These are phyloP conservation scores for Hypothenemus hampei DNA, from an alignment of 1,140 invertebrate species.

Conservation along the genomic window DNA sequence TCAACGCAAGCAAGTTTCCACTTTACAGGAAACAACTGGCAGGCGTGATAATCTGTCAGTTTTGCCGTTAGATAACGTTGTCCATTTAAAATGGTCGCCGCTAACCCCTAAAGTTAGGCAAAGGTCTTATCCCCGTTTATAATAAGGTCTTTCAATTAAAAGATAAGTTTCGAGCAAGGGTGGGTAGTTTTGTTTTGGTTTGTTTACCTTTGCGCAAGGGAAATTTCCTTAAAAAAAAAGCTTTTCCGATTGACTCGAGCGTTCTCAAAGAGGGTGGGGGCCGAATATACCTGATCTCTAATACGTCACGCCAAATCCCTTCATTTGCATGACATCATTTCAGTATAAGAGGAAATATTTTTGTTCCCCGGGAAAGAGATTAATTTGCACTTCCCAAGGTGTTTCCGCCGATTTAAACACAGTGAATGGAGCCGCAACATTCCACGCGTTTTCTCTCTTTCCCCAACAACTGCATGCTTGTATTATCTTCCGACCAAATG, in stretches of 20 bases:
- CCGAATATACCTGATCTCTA: too few relatives aligned
- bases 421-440: constrained; percentile 21
- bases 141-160: constrained; percentile 23
- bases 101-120: constrained; percentile 20
- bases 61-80: constrained; percentile 37
- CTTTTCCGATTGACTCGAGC: too few relatives aligned
- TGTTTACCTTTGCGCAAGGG: too few relatives aligned
- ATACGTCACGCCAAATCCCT: constrained; percentile 18
- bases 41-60: constrained; percentile 43
- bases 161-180: constrained; percentile 17
- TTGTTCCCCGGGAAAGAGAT: constrained; percentile 23
- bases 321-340: constrained; percentile 26
- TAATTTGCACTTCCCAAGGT: constrained; percentile 29
- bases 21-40: constrained; percentile 41
- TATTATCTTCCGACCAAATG: constrained; percentile 18
- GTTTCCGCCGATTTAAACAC: constrained; percentile 26
- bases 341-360: constrained; percentile 24
- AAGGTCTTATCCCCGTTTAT: constrained; percentile 23
- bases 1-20: constrained; percentile 42
- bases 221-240: too few relatives aligned
- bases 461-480: constrained; percentile 10
- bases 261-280: too few relatives aligned
- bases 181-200: too few relatives aligned
- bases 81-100: constrained; percentile 23
- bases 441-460: constrained; percentile 22